These are phyloP conservation scores for Seriola dumerili DNA, from an alignment of 2,113 vertebrate genomes.

Conservation along the genomic window DNA sequence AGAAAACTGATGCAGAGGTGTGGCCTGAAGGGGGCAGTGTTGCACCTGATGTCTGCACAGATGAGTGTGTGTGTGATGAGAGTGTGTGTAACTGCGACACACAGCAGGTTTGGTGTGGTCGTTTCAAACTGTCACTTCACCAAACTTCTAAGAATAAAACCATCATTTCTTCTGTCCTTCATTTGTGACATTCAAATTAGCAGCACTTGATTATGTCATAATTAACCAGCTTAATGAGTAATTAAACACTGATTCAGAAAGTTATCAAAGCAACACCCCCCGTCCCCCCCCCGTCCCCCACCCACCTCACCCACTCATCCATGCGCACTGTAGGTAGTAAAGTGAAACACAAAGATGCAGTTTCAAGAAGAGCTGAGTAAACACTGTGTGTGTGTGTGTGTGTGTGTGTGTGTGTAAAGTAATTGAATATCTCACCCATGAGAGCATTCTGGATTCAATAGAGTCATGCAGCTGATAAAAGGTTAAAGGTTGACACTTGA, in stretches of 20 bases:
- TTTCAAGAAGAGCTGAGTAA: not conserved
- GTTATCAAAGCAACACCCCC: constrained; percentile 30
- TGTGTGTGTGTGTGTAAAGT: not conserved
- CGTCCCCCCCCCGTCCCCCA: too few species aligned
- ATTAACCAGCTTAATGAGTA: constrained; percentile 63
- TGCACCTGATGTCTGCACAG: not conserved
- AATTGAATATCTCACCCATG: not conserved
- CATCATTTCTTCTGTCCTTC: constrained; percentile 23
- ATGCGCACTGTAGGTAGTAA: not conserved
- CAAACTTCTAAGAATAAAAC: constrained; percentile 15
- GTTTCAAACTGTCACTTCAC: constrained; percentile 13
- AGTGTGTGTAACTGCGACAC: not conserved
- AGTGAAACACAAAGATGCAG: not conserved
- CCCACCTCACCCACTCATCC: too few species aligned
- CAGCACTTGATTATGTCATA: constrained; percentile 46
- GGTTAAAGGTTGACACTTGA: constrained; percentile 16
- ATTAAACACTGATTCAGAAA: constrained; percentile 49
- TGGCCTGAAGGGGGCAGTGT: constrained; percentile 68
- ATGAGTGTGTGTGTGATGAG: too few species aligned
- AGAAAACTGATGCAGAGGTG: constrained; percentile 10
- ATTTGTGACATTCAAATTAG: constrained; percentile 51
- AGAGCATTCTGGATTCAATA: not conserved
- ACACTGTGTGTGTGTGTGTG: not conserved
- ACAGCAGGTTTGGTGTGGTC: not conserved
- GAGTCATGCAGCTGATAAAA: not conserved